Conservation (phyloP, 2,113 vertebrate genomes). For the Megaceryle maxima region DNA sequence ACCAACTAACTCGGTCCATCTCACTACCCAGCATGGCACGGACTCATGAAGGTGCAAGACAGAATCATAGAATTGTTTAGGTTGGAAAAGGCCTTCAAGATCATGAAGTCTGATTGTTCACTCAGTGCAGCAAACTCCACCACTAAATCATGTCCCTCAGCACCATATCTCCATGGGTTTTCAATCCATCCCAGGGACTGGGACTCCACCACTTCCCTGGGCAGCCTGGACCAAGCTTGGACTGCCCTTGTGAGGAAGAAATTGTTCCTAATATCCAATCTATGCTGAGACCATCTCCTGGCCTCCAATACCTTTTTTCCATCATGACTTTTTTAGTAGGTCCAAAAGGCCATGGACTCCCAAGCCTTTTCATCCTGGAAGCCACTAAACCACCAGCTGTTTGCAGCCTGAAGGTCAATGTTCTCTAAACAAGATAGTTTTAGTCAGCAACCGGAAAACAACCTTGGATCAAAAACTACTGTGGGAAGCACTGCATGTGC, state of each 20-base stretch:
- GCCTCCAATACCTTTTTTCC: neutral
- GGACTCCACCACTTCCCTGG: neutral
- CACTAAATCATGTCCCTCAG: neutral
- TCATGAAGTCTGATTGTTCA: neutral
- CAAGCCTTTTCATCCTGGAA: neutral
- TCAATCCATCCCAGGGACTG: neutral
- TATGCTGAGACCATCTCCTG: neutral
- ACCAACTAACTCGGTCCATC: neutral
- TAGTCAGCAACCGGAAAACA: neutral
- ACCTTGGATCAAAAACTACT: neutral
- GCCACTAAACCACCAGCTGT: neutral
- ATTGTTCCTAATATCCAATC: neutral
- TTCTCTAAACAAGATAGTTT: neutral
- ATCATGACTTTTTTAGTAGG: neutral
- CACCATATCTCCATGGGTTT: neutral
- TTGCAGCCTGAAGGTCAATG: neutral
- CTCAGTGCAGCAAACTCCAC: neutral
- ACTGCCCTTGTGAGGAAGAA: neutral
- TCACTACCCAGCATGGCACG: neutral
- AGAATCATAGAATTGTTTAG: neutral
- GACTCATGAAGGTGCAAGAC: neutral
- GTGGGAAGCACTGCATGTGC: neutral
- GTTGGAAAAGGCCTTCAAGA: neutral
- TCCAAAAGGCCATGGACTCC: neutral
- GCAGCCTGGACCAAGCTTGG: neutral